These are phyloP conservation scores for Tipula confusa DNA, from an alignment of 2,888 invertebrate genomes.

Conservation along the genomic window DNA sequence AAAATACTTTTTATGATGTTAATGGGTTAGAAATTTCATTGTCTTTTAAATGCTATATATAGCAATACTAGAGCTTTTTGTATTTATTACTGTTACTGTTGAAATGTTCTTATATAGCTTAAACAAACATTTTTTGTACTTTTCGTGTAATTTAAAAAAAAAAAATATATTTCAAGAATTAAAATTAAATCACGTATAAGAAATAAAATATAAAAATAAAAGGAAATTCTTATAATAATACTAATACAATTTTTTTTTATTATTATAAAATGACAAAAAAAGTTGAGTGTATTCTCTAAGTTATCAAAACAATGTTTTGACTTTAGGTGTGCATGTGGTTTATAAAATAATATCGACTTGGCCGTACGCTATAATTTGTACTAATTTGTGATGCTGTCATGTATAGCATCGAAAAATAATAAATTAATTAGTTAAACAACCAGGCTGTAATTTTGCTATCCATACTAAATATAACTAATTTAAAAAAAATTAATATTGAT, in stretches of 20 bases:
- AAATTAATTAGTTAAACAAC: too few relatives aligned
- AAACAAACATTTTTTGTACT: background rate
- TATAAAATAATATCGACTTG: background rate
- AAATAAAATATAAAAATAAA: background rate
- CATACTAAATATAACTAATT: too few relatives aligned
- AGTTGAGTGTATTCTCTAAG: background rate
- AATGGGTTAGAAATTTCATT: background rate
- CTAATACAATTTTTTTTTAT: background rate
- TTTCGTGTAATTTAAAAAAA: background rate
- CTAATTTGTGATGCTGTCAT: background rate
- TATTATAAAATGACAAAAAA: background rate
- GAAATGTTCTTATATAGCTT: background rate
- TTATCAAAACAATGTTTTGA: background rate
- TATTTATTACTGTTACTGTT: background rate
- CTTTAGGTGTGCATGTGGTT: background rate
- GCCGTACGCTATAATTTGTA: background rate
- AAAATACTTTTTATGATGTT: background rate
- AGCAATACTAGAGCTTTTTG: background rate
- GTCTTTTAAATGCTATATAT: background rate
- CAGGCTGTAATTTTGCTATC: too few relatives aligned
- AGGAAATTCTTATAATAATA: background rate
- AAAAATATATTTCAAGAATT: background rate
- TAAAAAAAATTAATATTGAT: too few relatives aligned
- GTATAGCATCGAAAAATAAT: background rate
- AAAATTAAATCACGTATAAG: constrained; percentile 20